Conservation (phyloP, 2,113 vertebrate genomes). For the Chaetorhynchus papuensis region DNA sequence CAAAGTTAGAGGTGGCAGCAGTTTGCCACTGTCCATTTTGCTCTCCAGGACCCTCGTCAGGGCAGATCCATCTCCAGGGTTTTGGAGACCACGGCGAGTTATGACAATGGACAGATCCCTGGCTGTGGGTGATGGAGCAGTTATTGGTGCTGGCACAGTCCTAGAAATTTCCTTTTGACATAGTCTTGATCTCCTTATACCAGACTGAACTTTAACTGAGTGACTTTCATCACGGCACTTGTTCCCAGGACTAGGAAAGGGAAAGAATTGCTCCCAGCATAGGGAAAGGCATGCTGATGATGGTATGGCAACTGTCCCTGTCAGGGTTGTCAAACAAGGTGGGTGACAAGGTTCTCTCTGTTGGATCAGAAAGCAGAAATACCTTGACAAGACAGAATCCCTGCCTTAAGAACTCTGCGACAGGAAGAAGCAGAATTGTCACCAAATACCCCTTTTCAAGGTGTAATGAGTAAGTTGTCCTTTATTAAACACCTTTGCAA, state of each 20-base stretch:
- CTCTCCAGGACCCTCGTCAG: not conserved
- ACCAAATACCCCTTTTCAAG: not conserved
- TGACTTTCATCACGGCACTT: not conserved
- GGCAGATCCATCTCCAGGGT: not conserved
- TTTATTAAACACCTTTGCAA: not conserved
- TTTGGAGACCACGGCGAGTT: not conserved
- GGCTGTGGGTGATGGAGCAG: not conserved
- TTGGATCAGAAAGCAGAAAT: not conserved
- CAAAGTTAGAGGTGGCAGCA: not conserved
- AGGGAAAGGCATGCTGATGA: not conserved
- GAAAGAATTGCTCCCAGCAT: not conserved
- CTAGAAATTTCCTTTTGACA: not conserved
- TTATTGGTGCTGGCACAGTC: not conserved
- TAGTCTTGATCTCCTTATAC: not conserved
- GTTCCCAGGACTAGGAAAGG: not conserved
- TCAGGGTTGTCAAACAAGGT: not conserved
- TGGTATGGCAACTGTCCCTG: not conserved
- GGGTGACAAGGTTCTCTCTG: not conserved
- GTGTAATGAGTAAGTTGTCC: not conserved
- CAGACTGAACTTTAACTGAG: not conserved
- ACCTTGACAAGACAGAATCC: not conserved
- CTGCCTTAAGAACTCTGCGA: not conserved
- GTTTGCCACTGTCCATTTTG: not conserved
- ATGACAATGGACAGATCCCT: not conserved
- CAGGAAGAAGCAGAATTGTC: not conserved